Evolutionary conservation across 2,888 invertebrate genomes (phyloP).

Genomic region (Orthosia cruda): DNA sequence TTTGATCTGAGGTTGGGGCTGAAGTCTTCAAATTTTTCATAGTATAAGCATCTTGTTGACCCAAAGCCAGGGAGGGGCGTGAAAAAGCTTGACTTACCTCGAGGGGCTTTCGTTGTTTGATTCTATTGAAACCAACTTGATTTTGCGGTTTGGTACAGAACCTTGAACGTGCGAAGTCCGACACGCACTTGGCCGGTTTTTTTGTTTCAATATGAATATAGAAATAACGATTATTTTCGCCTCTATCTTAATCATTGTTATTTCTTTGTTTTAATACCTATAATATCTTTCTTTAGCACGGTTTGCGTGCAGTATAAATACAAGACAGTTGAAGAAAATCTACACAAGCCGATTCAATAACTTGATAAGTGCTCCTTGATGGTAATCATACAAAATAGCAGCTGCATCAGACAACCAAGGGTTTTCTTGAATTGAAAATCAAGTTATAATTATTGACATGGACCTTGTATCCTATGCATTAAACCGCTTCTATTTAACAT

Average conservation of each 20-base stretch:
- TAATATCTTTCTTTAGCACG: slow-evolving; percentile 24
- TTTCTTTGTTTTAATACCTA: slow-evolving; percentile 29
- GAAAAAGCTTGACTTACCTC: no score
- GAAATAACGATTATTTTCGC: background rate
- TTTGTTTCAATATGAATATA: slow-evolving; percentile 17
- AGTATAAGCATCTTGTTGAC: no score
- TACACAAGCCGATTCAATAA: slow-evolving; percentile 10
- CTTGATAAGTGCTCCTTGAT: slow-evolving; percentile 18
- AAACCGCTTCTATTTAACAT: background rate
- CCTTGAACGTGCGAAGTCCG: no score
- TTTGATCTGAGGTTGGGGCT: no score
- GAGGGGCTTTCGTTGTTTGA: no score
- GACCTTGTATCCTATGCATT: slow-evolving; percentile 6
- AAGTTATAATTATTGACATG: background rate
- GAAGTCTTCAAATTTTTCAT: no score
- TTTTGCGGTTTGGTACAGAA: no score
- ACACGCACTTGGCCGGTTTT: background rate
- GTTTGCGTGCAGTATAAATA: slow-evolving; percentile 20
- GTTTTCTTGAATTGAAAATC: background rate
- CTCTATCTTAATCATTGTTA: slow-evolving; percentile 1
- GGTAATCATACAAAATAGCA: background rate
- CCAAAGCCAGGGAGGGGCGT: no score
- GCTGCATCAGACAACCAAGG: background rate
- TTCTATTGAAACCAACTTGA: no score
- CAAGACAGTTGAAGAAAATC: slow-evolving; percentile 28